These are phyloP conservation scores for Orchesellides sinensis DNA, from an alignment of 2,888 invertebrate species.

Conservation along the genomic window DNA sequence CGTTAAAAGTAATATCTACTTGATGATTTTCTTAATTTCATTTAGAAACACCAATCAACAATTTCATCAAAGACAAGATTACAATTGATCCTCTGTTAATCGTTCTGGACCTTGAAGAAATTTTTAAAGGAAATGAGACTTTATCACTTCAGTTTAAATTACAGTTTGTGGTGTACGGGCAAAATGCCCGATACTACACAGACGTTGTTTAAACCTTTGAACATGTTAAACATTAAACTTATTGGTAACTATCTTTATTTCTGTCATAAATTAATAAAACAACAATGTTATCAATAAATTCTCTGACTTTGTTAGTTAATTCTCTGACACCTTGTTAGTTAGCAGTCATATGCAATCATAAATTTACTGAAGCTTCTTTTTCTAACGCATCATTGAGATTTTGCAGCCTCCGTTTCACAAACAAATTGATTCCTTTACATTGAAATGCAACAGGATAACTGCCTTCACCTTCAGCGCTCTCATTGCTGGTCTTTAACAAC, in stretches of 20 bases:
- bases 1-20: not conserved
- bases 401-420: too few relatives aligned
- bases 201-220: slow-evolving; percentile 20
- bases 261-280: not conserved
- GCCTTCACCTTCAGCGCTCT: too few relatives aligned
- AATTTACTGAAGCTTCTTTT: too few relatives aligned
- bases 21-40: not conserved
- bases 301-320: not conserved
- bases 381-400: too few relatives aligned
- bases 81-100: slow-evolving; percentile 37
- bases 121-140: slow-evolving; percentile 1
- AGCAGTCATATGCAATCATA: not conserved
- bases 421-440: too few relatives aligned
- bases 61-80: slow-evolving; percentile 44
- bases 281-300: not conserved
- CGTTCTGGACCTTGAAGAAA: not conserved
- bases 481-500: too few relatives aligned
- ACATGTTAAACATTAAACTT: too few relatives aligned
- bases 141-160: slow-evolving; percentile 30
- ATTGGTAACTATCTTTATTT: too few relatives aligned
- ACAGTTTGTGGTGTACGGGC: slow-evolving; percentile 40
- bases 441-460: too few relatives aligned
- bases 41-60: slow-evolving; percentile 41
- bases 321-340: not conserved
- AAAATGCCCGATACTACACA: slow-evolving; percentile 42